Base-by-base conservation (phyloP, 1,140 invertebrate species). In the Proales similis region DNA sequence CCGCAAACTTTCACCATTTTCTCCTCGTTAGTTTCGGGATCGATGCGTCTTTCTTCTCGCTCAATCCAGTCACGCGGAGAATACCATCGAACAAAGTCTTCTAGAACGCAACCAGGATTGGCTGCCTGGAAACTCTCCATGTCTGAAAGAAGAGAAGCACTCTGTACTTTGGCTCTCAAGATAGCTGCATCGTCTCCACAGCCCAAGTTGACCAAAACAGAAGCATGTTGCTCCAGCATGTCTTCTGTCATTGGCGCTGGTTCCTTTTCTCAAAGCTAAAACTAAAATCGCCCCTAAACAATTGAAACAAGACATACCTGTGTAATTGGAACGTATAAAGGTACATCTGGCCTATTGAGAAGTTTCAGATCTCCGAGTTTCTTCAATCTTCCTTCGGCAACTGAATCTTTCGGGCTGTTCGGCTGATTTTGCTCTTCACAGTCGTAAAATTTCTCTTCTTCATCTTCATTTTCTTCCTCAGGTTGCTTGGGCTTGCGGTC, bases 121-220 rank as follows among this genome's bases (percentile, higher is more conserved):
- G 94, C 94, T 2, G 93, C 92, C 82, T 96, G 96, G 70, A 98
- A 97, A 0, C 91, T 88, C 73, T 97, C 89, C 91, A 97, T 97
- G 72, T 98, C 94, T 0, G 91, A 95, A 3, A 92, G 77, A 6
- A 98, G 77, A 6, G 88, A 90, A 0, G 90, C 88, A 71, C 88
- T 90, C 85, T 97, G 94, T 79, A 96, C 85, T 70, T 85, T 82
- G 0, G 90, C 88, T 45, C 90, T 81, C 43, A 92, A 77, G 72
- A 88, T 84, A 1, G 85, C 85, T 2, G 84, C 86, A 67, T 86
- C 83, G 17, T 86, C 83, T 67, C 33, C 48, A 32, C 30, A 30
- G 4, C 33, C 69, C 65, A 64, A 73, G 69, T 72, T 77, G n/a
- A 73, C 80, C n/a, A 97, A 81, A 7, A 89, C 82, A 73, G 92